Evolutionary conservation across 2,888 invertebrate species (phyloP).

Genomic region (Podabrus alpinus): DNA sequence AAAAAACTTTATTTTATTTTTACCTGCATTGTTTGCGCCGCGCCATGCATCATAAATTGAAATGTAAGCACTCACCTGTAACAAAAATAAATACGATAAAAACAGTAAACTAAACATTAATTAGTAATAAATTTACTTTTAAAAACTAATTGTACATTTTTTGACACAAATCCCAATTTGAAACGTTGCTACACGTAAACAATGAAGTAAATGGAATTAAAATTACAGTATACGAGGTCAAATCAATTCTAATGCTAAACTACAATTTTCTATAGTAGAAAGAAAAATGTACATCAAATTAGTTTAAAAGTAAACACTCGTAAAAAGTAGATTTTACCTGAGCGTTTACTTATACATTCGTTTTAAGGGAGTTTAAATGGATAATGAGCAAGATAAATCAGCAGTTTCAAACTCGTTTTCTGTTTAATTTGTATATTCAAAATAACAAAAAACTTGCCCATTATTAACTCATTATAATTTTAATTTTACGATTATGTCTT

Average conservation of each 20-base stretch:
- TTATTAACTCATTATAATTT: not conserved
- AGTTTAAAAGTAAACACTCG: too few relatives aligned
- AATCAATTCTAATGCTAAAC: not conserved
- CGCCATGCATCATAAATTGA: not conserved
- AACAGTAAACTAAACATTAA: not conserved
- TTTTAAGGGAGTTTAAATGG: not conserved
- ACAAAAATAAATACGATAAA: not conserved
- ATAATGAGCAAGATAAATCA: not conserved
- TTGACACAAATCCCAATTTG: not conserved
- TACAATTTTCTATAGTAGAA: not conserved
- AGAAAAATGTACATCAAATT: not conserved
- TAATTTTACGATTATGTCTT: not conserved
- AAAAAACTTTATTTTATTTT: not conserved
- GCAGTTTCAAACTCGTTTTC: not conserved
- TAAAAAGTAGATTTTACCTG: too few relatives aligned
- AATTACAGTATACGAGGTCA: not conserved
- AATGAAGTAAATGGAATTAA: not conserved
- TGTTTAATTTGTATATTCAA: not conserved
- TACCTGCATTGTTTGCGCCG: not conserved
- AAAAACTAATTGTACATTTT: not conserved
- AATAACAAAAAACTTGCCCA: not conserved
- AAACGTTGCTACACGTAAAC: not conserved
- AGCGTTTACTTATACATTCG: not conserved
- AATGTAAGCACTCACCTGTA: not conserved
- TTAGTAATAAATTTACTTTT: not conserved